These are phyloP conservation scores for Mantis religiosa DNA, from an alignment of 2,888 invertebrate genomes.

Conservation along the genomic window DNA sequence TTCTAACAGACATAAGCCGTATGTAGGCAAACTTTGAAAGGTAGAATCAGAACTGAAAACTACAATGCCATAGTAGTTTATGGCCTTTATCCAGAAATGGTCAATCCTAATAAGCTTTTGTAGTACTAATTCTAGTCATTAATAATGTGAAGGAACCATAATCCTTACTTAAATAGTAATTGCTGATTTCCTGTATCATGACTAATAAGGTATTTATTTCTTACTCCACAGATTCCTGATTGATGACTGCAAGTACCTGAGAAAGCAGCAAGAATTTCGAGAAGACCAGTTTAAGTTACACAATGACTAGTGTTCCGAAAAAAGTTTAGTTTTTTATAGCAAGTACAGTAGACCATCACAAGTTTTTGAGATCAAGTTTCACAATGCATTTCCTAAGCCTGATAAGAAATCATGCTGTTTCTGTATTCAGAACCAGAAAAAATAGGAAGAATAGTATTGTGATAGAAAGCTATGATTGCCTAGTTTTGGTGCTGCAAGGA, in stretches of 20 bases:
- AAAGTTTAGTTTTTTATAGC: background rate
- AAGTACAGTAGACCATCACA: background rate
- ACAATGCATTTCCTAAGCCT: background rate
- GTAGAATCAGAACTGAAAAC: no score
- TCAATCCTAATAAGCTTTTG: no score
- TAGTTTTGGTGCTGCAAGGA: background rate
- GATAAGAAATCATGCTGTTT: background rate
- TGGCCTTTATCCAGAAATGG: no score
- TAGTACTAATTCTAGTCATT: no score
- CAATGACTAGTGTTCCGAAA: background rate
- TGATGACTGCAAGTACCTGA: constrained; percentile 57
- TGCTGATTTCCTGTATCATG: no score
- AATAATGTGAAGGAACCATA: no score
- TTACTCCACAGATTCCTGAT: constrained; percentile 59
- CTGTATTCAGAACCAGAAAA: background rate
- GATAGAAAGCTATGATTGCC: background rate
- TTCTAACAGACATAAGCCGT: no score
- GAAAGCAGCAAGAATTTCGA: constrained; percentile 16
- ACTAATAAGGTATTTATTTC: background rate
- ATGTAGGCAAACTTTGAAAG: no score
- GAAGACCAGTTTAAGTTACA: background rate
- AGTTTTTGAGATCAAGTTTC: background rate
- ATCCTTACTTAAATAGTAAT: no score
- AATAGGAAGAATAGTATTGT: background rate
- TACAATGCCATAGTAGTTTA: no score